A percentile compares a stretch with the other conserved stretches of the same genome.
Evolutionary conservation across 2,888 invertebrate species (phyloP).

Genomic region (Dexiosoma caninum): DNA sequence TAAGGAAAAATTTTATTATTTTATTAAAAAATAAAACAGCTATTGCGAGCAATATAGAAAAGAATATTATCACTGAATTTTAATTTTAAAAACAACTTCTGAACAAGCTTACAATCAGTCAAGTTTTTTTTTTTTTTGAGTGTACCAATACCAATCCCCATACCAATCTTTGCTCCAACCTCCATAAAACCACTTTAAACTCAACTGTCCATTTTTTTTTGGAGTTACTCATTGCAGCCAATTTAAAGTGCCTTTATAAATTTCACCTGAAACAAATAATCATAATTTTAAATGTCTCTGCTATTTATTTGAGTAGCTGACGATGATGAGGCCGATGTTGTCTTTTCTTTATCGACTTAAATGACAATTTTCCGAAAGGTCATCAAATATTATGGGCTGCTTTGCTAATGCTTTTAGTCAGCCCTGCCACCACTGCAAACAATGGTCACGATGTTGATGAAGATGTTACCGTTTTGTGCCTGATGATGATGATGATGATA

Average conservation of each 20-base stretch:
- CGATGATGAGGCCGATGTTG: conserved; percentile 20
- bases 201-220: neutral
- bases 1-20: no score
- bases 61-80: no score
- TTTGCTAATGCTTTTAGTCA: conserved; percentile 26
- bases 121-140: no score
- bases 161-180: no score
- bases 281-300: conserved; percentile 60
- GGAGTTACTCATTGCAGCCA: neutral
- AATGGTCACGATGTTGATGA: conserved; percentile 22
- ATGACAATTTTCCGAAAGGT: conserved; percentile 57
- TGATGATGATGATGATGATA: no score
- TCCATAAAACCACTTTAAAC: no score
- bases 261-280: conserved; percentile 58
- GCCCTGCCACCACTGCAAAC: neutral
- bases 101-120: no score
- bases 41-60: no score
- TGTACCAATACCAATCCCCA: no score
- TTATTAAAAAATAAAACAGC: no score
- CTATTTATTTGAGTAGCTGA: conserved; percentile 38
- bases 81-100: no score
- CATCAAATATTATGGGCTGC: conserved; percentile 58
- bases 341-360: conserved; percentile 47
- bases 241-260: conserved; percentile 37
- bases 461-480: conserved; percentile 3